Evolutionary conservation across 2,113 vertebrate genomes (phyloP), one percentile per base, ranked within the genome.

Genomic region (Leucopsar rothschildi): DNA sequence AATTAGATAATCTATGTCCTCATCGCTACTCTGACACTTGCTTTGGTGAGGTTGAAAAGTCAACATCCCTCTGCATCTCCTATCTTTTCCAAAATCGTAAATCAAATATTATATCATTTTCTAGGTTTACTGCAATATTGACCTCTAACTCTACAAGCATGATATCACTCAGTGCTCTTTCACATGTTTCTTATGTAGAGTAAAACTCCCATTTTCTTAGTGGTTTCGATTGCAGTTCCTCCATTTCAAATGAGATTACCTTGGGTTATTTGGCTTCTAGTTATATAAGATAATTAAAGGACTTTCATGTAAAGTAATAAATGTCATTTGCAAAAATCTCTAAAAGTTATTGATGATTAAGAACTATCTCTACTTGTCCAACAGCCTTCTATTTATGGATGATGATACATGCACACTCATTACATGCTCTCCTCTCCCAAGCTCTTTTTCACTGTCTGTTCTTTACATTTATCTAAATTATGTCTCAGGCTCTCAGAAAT

Each of bases 1-100:
- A 95, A 96, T 97, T 94, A 94, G 45, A 65, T 65, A 82, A 85
- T 95, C 86, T 72, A 49, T 76, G 73, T 69, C 60, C 84, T 92
- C 90, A 87, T 87, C 8, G 0, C 31, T 69, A 39, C 65, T 82
- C 66, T 82, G 86, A 59, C 66, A 85, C 87, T 97, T 89, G 59
- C 75, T 80, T 69, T 85, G 42, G 66, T 85, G 37, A 92, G 78
- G 81, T 52, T 94, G 39, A 84, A 91, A 96, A 92, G 93, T 77
- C 95, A 95, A 61, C 55, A 69, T 50, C 49, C 69, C 63, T 12
- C 11, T 87, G 73, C 33, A 73, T 50, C 37, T 76, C 39, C 29
- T 72, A 10, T 56, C 15, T 63, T 85, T 82, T 91, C 33, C 63
- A 85, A 45, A 86, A 87, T 0, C 61, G 24, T 82, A 94, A 80